A percentile compares a stretch with the other conserved stretches of the same genome.
Conservation (phyloP, 30 jellyfish, hydroid and myxozoan genomes). For the Mastigias papua region DNA sequence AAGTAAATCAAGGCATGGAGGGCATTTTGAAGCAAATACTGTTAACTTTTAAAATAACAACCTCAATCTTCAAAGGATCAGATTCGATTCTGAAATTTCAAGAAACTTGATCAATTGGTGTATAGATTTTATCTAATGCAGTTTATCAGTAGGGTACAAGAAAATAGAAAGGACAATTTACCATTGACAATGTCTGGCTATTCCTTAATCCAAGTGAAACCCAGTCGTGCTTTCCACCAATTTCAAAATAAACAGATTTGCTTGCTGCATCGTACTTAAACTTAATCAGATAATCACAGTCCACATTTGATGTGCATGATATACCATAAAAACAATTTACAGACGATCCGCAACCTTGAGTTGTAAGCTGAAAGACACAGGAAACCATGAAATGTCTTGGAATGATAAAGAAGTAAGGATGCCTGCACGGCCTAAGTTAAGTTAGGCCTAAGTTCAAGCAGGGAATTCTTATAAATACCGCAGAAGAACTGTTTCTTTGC, state of each 20-base stretch:
- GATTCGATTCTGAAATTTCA: too few relatives aligned
- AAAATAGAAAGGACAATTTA: background rate
- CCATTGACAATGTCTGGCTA: background rate
- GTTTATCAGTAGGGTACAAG: too few relatives aligned
- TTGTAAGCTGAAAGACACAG: background rate
- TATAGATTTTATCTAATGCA: too few relatives aligned
- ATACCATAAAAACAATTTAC: slow-evolving; percentile 2
- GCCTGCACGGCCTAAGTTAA: too few relatives aligned
- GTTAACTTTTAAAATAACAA: too few relatives aligned
- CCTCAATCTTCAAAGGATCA: too few relatives aligned
- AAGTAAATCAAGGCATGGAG: too few relatives aligned
- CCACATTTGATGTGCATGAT: background rate
- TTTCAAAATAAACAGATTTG: background rate
- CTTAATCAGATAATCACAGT: slow-evolving; percentile 14
- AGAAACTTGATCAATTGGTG: too few relatives aligned
- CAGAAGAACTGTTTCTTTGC: too few relatives aligned
- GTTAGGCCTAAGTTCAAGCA: too few relatives aligned
- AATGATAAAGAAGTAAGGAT: background rate
- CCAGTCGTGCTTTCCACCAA: slow-evolving; percentile 40
- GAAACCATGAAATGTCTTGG: background rate
- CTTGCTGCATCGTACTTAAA: background rate
- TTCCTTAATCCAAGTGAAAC: slow-evolving; percentile 6
- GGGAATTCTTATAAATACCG: too few relatives aligned
- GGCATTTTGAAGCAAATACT: too few relatives aligned
- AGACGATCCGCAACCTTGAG: background rate